These are phyloP conservation scores for Diachasma alloeum DNA, from an alignment of 1,140 invertebrate genomes.

Conservation along the genomic window DNA sequence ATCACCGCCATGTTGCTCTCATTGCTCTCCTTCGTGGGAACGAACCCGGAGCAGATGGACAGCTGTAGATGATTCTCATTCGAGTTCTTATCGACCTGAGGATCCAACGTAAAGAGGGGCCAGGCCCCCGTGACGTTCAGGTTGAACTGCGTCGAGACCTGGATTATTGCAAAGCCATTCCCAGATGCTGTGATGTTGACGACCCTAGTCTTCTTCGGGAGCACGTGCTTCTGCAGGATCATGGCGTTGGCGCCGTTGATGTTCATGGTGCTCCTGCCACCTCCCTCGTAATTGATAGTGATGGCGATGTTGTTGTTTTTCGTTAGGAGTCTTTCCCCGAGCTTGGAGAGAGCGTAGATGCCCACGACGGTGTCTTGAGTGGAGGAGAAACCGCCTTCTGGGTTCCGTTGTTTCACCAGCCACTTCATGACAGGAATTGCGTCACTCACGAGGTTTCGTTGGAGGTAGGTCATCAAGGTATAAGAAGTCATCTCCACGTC, in stretches of 20 bases:
- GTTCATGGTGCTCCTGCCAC: conserved; percentile 71
- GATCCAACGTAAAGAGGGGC: conserved; percentile 89
- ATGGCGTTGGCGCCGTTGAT: conserved; percentile 77
- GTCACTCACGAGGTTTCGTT: conserved; percentile 72
- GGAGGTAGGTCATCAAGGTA: conserved; percentile 75
- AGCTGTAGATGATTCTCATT: conserved; percentile 84
- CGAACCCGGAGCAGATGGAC: conserved; percentile 83
- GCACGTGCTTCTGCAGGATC: conserved; percentile 77
- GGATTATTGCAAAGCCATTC: conserved; percentile 82
- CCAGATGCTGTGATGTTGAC: conserved; percentile 79
- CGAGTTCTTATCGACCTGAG: conserved; percentile 86
- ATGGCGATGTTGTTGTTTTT: conserved; percentile 68
- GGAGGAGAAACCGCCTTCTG: conserved; percentile 83
- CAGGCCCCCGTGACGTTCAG: conserved; percentile 89
- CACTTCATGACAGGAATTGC: conserved; percentile 84
- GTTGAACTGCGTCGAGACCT: conserved; percentile 85
- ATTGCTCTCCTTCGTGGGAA: conserved; percentile 66
- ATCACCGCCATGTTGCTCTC: conserved; percentile 90
- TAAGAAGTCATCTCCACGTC: conserved; percentile 92
- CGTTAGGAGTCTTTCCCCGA: conserved; percentile 71
- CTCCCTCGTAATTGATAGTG: conserved; percentile 66
- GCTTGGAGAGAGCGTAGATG: conserved; percentile 75
- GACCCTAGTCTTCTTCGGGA: conserved; percentile 66
- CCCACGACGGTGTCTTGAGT: conserved; percentile 82
- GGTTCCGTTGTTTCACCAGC: conserved; percentile 83